These are phyloP conservation scores for Graphium colonna DNA, from an alignment of 2,888 invertebrate genomes.

Conservation along the genomic window DNA sequence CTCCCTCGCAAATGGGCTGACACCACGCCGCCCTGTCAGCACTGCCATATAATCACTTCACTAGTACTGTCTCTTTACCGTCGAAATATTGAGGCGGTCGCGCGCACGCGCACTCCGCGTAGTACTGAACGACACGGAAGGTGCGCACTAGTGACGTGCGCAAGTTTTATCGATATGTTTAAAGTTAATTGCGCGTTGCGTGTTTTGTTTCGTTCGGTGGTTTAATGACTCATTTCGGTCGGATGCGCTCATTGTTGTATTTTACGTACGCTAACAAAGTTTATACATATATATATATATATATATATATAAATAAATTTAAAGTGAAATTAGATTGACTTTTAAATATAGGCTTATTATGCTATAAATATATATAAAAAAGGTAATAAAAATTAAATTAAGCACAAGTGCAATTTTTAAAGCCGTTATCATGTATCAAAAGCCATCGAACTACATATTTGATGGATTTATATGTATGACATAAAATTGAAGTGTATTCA, in stretches of 20 bases:
- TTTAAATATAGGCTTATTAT: too few relatives aligned
- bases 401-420: too few relatives aligned
- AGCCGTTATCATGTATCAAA: too few relatives aligned
- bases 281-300: too few relatives aligned
- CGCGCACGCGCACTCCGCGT: slow-evolving; percentile 66
- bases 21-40: slow-evolving; percentile 65
- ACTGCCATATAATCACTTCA: slow-evolving; percentile 71
- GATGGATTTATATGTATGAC: too few relatives aligned
- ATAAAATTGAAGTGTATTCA: too few relatives aligned
- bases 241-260: not conserved
- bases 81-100: slow-evolving; percentile 53
- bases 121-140: slow-evolving; percentile 63
- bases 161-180: slow-evolving; percentile 32
- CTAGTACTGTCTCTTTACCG: slow-evolving; percentile 35
- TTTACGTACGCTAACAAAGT: too few relatives aligned
- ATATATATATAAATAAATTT: too few relatives aligned
- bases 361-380: too few relatives aligned
- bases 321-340: too few relatives aligned
- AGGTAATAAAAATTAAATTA: too few relatives aligned
- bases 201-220: slow-evolving; percentile 9
- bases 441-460: too few relatives aligned
- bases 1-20: slow-evolving; percentile 60
- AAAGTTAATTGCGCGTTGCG: slow-evolving; percentile 17
- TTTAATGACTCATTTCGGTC: not conserved
- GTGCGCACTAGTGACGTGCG: slow-evolving; percentile 48